phyloP scores from a whole-genome alignment of 2,113 vertebrate genomes.

The Phoxinus phoxinus region DNA sequence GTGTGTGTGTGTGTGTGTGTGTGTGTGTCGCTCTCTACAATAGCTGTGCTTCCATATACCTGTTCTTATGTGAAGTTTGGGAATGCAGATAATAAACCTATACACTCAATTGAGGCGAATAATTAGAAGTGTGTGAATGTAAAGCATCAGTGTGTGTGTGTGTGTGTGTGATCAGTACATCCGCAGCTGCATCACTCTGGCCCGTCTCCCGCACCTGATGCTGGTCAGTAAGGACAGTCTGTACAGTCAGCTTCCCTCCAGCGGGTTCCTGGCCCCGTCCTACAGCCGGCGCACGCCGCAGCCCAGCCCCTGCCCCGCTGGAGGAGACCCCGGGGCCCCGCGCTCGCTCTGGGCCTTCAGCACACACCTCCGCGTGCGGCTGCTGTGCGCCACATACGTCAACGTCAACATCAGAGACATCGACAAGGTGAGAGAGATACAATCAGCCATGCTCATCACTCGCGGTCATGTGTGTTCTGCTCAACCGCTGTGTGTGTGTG shows the following conservation, averaged over 20 bases:
- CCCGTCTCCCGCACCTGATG: slow-evolving; percentile 82
- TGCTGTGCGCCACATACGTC: slow-evolving; percentile 82
- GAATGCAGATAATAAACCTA: too few species aligned
- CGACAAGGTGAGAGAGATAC: slow-evolving; percentile 72
- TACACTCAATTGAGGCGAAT: too few species aligned
- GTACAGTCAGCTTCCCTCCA: slow-evolving; percentile 78
- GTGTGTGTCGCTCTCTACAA: too few species aligned
- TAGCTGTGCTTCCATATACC: too few species aligned
- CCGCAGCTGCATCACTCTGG: slow-evolving; percentile 76
- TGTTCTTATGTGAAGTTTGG: too few species aligned
- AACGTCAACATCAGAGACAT: slow-evolving; percentile 84
- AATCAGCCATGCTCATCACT: not conserved
- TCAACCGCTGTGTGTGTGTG: slow-evolving; percentile 18
- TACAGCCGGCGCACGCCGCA: slow-evolving; percentile 81
- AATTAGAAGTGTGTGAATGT: too few species aligned
- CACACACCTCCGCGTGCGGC: slow-evolving; percentile 74
- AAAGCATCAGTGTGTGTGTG: not conserved
- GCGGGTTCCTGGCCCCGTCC: slow-evolving; percentile 77
- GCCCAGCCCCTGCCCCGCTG: slow-evolving; percentile 76
- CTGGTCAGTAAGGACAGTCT: slow-evolving; percentile 81
- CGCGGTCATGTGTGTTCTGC: not conserved
- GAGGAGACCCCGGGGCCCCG: slow-evolving; percentile 63
- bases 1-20: slow-evolving; percentile 21
- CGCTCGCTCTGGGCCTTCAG: slow-evolving; percentile 80
- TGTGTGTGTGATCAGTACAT: slow-evolving; percentile 71